phyloP scores from a whole-genome alignment of 35 echinoderm and acorn worm genomes.

The Ophioderma brevispina region DNA sequence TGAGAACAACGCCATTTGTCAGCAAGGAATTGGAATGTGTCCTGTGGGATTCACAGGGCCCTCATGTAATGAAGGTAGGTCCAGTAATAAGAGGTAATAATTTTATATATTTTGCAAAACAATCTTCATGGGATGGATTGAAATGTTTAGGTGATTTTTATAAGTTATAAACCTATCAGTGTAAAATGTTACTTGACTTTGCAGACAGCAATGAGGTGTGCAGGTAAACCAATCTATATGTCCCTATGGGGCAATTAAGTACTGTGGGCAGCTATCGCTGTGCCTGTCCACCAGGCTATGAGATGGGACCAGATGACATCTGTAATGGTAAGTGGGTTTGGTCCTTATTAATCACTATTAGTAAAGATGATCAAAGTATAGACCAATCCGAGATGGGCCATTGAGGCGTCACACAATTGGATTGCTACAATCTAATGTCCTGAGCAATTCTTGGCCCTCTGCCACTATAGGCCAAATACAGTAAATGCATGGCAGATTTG shows the following conservation, averaged over 20 bases:
- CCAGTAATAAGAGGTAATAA: neutral
- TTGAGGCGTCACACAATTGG: no score
- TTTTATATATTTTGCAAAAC: neutral
- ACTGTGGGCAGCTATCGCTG: conserved; percentile 82
- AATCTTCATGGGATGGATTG: neutral
- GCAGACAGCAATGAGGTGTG: conserved; percentile 95
- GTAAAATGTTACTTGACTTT: no score
- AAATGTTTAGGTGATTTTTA: no score
- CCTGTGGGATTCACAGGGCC: conserved; percentile 75
- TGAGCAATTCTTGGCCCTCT: neutral
- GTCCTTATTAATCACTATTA: no score
- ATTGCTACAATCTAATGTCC: no score
- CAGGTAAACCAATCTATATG: conserved; percentile 60
- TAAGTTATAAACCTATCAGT: no score
- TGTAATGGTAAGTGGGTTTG: conserved; percentile 75
- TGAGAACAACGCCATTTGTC: conserved; percentile 74
- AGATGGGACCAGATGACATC: conserved; percentile 46
- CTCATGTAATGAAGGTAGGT: conserved; percentile 64
- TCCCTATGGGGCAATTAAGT: conserved; percentile 66
- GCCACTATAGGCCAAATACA: no score
- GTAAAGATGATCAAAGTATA: no score
- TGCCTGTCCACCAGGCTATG: conserved; percentile 76
- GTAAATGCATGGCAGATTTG: no score
- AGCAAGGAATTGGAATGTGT: conserved; percentile 75
- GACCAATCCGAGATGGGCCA: no score